These are phyloP conservation scores for Amphipoea oculea DNA, from an alignment of 2,888 invertebrate genomes.

Conservation along the genomic window DNA sequence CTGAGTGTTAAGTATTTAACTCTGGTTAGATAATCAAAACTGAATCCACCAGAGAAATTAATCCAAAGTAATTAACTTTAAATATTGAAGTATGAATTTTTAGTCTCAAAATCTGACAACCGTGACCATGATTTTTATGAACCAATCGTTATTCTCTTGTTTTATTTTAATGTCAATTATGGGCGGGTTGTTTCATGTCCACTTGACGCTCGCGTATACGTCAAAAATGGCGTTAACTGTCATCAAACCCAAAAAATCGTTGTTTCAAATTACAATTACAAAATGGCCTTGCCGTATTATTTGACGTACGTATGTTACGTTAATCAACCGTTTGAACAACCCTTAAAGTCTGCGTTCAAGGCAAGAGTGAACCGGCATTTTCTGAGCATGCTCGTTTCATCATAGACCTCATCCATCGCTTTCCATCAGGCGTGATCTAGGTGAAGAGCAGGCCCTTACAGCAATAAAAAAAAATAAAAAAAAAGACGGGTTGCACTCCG, in stretches of 20 bases:
- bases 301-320: no score
- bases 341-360: not conserved
- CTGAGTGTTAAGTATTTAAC: not conserved
- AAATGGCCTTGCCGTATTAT: no score
- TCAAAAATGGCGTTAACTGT: no score
- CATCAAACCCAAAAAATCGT: no score
- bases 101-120: not conserved
- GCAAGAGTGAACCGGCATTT: not conserved
- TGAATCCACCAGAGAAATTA: slow-evolving; percentile 9
- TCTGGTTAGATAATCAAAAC: not conserved
- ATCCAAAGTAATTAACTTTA: slow-evolving; percentile 6
- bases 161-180: not conserved
- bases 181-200: no score
- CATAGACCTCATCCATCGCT: not conserved
- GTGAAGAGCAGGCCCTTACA: not conserved
- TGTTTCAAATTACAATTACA: no score
- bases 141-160: not conserved
- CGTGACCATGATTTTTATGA: not conserved
- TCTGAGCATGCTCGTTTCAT: not conserved
- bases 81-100: slow-evolving; percentile 6
- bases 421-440: not conserved
- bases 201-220: no score
- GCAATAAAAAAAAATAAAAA: not conserved
- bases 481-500: no score
- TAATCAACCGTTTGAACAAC: no score